Percentiles rank a stretch among this genome's conserved stretches.
phyloP scores from a whole-genome alignment of 2,888 invertebrate species.

The Autographa gamma region DNA sequence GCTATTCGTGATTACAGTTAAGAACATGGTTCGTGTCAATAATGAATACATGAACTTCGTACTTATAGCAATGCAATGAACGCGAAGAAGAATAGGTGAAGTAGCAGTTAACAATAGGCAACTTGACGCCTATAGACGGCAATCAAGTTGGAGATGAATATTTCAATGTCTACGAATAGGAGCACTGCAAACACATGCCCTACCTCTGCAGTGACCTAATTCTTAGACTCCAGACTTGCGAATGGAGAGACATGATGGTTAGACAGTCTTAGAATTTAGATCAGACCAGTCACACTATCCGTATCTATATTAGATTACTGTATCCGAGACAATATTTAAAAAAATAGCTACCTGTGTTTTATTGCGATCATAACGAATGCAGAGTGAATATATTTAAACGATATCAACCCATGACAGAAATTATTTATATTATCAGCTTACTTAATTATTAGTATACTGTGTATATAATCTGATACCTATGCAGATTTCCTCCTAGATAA shows the following conservation, averaged over 20 bases:
- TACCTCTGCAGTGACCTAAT: slow-evolving; percentile 45
- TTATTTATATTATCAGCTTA: no score
- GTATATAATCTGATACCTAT: no score
- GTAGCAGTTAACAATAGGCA: not conserved
- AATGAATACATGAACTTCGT: slow-evolving; percentile 1
- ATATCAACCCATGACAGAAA: no score
- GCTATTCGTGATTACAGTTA: no score
- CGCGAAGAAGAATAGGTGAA: not conserved
- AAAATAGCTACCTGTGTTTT: no score
- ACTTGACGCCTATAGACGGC: slow-evolving; percentile 11
- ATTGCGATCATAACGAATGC: no score
- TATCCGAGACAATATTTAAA: no score
- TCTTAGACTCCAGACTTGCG: slow-evolving; percentile 23
- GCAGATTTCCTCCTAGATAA: no score
- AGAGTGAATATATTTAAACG: no score
- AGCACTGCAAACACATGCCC: slow-evolving; percentile 20
- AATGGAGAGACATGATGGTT: slow-evolving; percentile 20
- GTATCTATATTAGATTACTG: no score
- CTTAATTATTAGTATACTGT: no score
- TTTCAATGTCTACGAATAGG: slow-evolving; percentile 43
- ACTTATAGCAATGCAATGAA: no score
- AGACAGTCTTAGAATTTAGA: slow-evolving; percentile 3
- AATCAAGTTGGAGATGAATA: slow-evolving; percentile 36
- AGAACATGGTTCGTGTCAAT: not conserved
- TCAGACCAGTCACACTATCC: not conserved